Base-by-base conservation (phyloP, 2,888 invertebrate species). In the Lutraria lutraria region DNA sequence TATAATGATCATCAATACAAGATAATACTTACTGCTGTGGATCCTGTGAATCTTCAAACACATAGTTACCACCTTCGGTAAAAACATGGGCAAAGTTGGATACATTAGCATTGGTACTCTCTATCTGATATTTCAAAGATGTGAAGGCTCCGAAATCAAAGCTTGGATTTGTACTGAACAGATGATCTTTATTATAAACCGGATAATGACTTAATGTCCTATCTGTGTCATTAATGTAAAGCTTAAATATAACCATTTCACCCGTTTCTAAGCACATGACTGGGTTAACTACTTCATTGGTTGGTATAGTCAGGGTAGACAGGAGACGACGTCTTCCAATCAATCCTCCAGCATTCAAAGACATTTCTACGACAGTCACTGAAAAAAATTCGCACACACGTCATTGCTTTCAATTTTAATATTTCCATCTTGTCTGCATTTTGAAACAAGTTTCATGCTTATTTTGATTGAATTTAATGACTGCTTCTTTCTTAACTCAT, bases 131-230 rank as follows among this genome's bases (percentile, higher is more conserved):
- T 72, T 93, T 88, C 68, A 96, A 95, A 86, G 94, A 91, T 0
- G 93, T 94, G 93, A 96, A 96, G n/a, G 95, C 93, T 15, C 96
- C 96, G 82, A 94, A 96, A 92, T 96, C 96, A 89, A 96, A 96
- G 19, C 92, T 91, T 0, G 96, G 94, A 88, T 96, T 96, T 63
- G 95, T 95, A 93, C 95, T 96, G 93, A 94, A 96, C 52, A 96
- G 93, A 87, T 96, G 96, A 86, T 96, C 94, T 89, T 95, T 95
- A 43, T 94, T 90, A 90, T 96, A 96, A 12, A 95, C 94, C 12
- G 96, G 96, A 92, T 96, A 96, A 90, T 96, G 93, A 85, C 96
- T 96, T 81, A 85, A 60, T 12, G 94, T 89, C 12, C 96, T 91
- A 90, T 96, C 94, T 0, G 93, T 93, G 43, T 90, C 79, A 87